phyloP scores from a whole-genome alignment of 2,888 invertebrate genomes.

The Eupeodes luniger region DNA sequence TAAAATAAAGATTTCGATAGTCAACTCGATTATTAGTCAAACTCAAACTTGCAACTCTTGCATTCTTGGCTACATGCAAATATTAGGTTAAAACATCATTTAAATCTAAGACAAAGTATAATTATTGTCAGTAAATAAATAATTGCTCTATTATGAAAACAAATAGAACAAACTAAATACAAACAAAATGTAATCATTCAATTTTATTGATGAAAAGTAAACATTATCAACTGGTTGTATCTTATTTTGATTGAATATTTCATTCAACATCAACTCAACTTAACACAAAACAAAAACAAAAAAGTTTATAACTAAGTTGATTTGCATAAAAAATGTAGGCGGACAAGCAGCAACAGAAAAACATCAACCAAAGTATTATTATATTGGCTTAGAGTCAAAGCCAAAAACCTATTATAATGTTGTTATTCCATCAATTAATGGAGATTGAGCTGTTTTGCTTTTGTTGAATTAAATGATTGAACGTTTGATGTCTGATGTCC shows the following conservation, averaged over 20 bases:
- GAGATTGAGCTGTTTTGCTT: not conserved
- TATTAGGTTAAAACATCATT: not conserved
- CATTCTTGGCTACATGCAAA: not conserved
- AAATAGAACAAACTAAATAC: not conserved
- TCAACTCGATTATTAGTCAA: too few relatives aligned
- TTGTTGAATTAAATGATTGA: slow-evolving; percentile 26
- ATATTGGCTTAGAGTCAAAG: slow-evolving; percentile 22
- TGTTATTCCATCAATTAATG: not conserved
- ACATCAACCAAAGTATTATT: slow-evolving; percentile 2
- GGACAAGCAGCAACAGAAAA: slow-evolving; percentile 43
- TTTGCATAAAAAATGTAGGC: slow-evolving; percentile 67
- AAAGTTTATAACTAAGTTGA: not conserved
- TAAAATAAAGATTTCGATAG: too few relatives aligned
- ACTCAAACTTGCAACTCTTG: not conserved
- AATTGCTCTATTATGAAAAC: not conserved
- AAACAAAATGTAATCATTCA: slow-evolving; percentile 18
- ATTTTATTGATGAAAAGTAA: slow-evolving; percentile 52
- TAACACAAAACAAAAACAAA: slow-evolving; percentile 18
- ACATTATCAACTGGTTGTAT: slow-evolving; percentile 49
- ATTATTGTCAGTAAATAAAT: slow-evolving; percentile 22
- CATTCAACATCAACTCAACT: slow-evolving; percentile 28
- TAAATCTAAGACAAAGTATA: not conserved
- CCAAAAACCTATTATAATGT: slow-evolving; percentile 21
- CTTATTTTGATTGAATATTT: slow-evolving; percentile 46
- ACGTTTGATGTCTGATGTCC: slow-evolving; percentile 23